Evolutionary conservation across 2,797 vertebrate genomes (phyloP).

Genomic region (Tachyglossus aculeatus): DNA sequence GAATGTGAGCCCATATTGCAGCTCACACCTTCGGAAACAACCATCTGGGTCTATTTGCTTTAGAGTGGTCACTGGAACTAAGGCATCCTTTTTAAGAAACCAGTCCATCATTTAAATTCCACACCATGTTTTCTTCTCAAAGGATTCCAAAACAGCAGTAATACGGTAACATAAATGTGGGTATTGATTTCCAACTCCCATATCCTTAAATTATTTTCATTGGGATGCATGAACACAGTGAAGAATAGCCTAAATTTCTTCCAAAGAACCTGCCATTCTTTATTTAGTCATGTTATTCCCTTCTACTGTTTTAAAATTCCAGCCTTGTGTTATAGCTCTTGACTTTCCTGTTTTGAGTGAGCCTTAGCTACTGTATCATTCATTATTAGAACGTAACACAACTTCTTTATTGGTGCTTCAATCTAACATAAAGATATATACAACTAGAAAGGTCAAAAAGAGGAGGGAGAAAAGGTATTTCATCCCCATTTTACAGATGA

Average conservation of each 20-base stretch:
- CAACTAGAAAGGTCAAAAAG: no score
- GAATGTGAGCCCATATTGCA: slow-evolving; percentile 12
- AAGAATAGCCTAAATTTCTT: not conserved
- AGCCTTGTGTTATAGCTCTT: not conserved
- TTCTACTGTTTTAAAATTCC: not conserved
- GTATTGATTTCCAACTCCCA: not conserved
- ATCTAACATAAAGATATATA: no score
- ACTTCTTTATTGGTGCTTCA: no score
- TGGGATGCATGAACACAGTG: not conserved
- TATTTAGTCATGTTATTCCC: not conserved
- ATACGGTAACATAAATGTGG: not conserved
- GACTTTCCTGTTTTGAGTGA: not conserved
- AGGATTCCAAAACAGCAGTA: not conserved
- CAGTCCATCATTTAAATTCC: not conserved
- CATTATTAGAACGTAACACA: not conserved
- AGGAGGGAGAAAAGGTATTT: no score
- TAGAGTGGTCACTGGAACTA: slow-evolving; percentile 20
- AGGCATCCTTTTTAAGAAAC: slow-evolving; percentile 43
- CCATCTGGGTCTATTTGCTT: slow-evolving; percentile 40
- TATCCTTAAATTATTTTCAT: not conserved
- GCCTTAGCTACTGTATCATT: no score
- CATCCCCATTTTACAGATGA: no score
- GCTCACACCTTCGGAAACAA: slow-evolving; percentile 37
- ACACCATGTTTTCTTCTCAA: not conserved
- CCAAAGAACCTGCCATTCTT: not conserved